These are phyloP conservation scores for Fistularia commersonii DNA, from an alignment of 2,797 vertebrate genomes.

Conservation along the genomic window DNA sequence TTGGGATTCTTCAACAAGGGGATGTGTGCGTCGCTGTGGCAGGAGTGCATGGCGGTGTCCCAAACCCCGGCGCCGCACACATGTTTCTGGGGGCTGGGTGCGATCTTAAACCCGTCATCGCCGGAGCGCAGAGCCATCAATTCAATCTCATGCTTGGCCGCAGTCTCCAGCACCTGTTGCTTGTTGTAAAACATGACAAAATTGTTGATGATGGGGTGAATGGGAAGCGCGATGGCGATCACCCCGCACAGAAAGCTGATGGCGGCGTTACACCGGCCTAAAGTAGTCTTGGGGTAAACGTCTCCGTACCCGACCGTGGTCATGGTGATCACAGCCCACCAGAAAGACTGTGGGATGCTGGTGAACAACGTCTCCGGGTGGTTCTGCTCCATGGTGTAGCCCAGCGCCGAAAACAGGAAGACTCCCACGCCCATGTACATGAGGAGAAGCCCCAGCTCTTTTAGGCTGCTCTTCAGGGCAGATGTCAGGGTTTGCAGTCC, in stretches of 20 bases:
- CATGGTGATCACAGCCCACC: conserved; percentile 99
- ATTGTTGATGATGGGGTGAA: conserved; percentile 98
- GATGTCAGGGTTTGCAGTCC: conserved; percentile 96
- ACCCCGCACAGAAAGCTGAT: conserved; percentile 97
- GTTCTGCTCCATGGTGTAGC: conserved; percentile 95
- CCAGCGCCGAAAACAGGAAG: conserved; percentile 94
- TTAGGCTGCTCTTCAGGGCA: conserved; percentile 93
- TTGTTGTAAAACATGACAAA: conserved; percentile 97
- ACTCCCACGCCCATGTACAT: conserved; percentile 98
- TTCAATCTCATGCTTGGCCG: conserved; percentile 92
- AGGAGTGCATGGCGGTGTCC: conserved; percentile 52
- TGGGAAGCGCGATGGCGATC: conserved; percentile 94
- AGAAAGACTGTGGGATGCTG: conserved; percentile 98
- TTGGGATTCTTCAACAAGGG: conserved; percentile 80
- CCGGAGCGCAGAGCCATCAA: conserved; percentile 88
- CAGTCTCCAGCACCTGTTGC: conserved; percentile 93
- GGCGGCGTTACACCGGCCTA: conserved; percentile 94
- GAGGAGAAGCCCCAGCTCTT: conserved; percentile 92
- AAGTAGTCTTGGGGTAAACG: conserved; percentile 94
- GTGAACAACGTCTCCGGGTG: conserved; percentile 96
- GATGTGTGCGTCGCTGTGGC: conserved; percentile 84
- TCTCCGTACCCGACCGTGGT: conserved; percentile 97
- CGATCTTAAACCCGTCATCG: conserved; percentile 40
- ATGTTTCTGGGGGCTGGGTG: conserved; percentile 20
- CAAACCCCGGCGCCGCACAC: conserved; percentile 39